These are phyloP conservation scores for Cygnus olor DNA, from an alignment of 2,797 vertebrate species.

Conservation along the genomic window DNA sequence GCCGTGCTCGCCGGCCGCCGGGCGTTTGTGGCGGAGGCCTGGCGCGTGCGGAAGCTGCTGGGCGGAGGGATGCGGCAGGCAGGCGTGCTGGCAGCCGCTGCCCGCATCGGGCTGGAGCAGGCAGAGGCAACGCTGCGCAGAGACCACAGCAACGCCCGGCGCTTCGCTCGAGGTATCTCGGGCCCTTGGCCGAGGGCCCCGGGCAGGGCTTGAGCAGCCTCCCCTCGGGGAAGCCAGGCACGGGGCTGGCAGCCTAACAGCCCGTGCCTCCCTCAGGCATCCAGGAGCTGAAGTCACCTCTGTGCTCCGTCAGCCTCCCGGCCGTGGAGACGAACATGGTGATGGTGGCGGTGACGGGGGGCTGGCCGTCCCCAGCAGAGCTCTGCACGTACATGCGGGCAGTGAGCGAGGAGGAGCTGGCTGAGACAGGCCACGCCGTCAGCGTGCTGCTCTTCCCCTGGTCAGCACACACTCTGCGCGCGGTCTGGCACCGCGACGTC, in stretches of 20 bases:
- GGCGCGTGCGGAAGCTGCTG: constrained; percentile 82
- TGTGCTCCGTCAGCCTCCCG: constrained; percentile 75
- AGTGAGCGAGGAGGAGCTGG: constrained; percentile 77
- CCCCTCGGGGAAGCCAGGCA: neutral
- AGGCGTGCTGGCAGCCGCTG: constrained; percentile 85
- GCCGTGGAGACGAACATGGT: constrained; percentile 87
- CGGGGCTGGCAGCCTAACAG: accelerated
- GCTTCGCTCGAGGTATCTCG: constrained; percentile 82
- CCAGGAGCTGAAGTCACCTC: constrained; percentile 58
- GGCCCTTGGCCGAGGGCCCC: neutral
- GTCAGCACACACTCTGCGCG: constrained; percentile 63
- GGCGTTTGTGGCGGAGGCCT: constrained; percentile 80
- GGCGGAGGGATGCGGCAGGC: constrained; percentile 86
- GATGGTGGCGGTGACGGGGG: constrained; percentile 70
- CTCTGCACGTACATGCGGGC: constrained; percentile 81
- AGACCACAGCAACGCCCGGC: constrained; percentile 83
- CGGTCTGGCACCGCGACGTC: constrained; percentile 85
- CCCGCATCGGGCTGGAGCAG: constrained; percentile 78
- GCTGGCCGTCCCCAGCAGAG: constrained; percentile 56
- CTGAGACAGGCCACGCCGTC: constrained; percentile 70
- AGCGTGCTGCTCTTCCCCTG: constrained; percentile 82
- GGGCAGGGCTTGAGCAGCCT: neutral
- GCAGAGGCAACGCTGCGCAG: constrained; percentile 74
- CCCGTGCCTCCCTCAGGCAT: constrained; percentile 68
- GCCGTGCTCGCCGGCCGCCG: constrained; percentile 79